These are phyloP conservation scores for Alviniconcha strummeri DNA, from an alignment of 2,888 invertebrate species.

Conservation along the genomic window DNA sequence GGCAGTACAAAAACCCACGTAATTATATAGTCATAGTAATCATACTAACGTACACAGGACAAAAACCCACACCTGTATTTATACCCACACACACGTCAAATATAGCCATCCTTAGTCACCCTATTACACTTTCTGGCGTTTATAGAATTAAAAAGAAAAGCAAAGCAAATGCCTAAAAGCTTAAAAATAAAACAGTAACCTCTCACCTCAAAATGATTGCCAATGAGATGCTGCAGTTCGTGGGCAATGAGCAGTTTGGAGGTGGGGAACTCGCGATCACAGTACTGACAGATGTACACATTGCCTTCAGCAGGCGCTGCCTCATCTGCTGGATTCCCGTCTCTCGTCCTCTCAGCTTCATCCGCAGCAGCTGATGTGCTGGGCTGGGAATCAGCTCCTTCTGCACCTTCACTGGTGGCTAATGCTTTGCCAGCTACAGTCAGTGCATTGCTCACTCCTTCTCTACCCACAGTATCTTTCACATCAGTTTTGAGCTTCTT, in stretches of 20 bases:
- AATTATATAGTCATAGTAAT: too few species aligned
- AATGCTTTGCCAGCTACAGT: neutral
- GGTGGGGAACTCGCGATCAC: conserved; percentile 64
- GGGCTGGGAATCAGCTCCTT: neutral
- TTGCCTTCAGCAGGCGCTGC: neutral
- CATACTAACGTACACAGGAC: too few species aligned
- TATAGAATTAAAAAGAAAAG: neutral
- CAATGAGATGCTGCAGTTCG: conserved; percentile 69
- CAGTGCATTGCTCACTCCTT: too few species aligned
- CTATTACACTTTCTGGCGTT: too few species aligned
- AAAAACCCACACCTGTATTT: too few species aligned
- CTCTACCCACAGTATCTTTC: neutral
- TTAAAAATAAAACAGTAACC: neutral
- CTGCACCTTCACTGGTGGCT: neutral
- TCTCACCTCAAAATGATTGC: conserved; percentile 66
- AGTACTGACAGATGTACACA: conserved; percentile 62
- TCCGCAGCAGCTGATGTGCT: neutral
- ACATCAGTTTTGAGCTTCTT: neutral
- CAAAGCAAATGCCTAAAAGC: neutral
- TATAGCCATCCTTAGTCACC: too few species aligned
- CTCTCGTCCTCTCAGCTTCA: neutral
- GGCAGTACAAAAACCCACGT: too few species aligned
- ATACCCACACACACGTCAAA: too few species aligned
- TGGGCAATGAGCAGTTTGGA: conserved; percentile 63
- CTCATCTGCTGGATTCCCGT: neutral